Evolutionary conservation across 2,797 vertebrate species (phyloP).

Genomic region (Paratrypauchen microcephalus): DNA sequence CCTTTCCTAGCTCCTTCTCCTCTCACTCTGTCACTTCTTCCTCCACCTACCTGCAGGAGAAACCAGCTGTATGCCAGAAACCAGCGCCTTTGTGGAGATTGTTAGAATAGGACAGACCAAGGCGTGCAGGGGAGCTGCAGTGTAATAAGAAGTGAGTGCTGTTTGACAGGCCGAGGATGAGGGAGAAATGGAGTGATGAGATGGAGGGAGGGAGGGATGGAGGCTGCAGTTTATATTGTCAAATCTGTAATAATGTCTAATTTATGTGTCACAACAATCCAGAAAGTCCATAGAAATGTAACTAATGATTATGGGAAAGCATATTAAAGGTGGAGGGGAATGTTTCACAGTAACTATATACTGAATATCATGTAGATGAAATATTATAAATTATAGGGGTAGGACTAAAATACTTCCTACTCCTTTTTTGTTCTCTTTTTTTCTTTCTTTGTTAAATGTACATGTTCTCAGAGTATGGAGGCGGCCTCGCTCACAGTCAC

Average conservation of each 20-base stretch:
- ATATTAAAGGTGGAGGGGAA: no score
- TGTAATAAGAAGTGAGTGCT: conserved; percentile 49
- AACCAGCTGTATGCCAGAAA: conserved; percentile 37
- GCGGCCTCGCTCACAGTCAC: no score
- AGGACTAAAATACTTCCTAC: no score
- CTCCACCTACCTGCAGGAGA: conserved; percentile 35
- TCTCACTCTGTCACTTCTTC: conserved; percentile 38
- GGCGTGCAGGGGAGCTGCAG: conserved; percentile 12
- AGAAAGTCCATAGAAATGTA: not conserved
- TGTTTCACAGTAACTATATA: no score
- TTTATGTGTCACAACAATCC: not conserved
- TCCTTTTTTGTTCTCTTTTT: no score
- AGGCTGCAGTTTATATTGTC: not conserved
- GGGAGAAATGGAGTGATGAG: conserved; percentile 30
- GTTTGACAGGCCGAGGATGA: conserved; percentile 45
- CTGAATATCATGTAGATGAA: no score
- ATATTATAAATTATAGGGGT: no score
- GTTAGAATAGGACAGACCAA: not conserved
- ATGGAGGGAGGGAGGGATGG: not conserved
- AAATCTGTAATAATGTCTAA: not conserved
- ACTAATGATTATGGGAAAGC: no score
- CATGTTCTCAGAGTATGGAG: no score
- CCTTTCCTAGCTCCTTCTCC: conserved; percentile 34
- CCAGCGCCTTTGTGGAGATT: conserved; percentile 22
- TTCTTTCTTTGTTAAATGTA: no score